Conservation (phyloP, 2,113 vertebrate species). For the Ictalurus punctatus region DNA sequence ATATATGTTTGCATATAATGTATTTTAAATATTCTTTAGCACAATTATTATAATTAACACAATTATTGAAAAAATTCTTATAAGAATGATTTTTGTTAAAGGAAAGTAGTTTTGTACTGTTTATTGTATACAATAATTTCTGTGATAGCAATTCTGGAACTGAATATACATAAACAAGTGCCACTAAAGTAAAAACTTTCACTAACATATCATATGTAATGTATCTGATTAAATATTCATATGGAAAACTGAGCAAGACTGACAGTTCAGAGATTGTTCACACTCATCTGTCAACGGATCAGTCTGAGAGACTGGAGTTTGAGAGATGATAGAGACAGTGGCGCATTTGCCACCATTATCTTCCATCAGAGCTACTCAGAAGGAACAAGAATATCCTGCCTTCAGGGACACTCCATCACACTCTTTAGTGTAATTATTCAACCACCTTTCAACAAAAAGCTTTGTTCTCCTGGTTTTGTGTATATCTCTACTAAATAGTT, state of each 20-base stretch:
- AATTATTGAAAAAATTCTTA: no score
- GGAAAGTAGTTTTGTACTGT: not conserved
- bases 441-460: not conserved
- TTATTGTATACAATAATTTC: not conserved
- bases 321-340: constrained; percentile 23
- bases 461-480: not conserved
- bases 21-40: not conserved
- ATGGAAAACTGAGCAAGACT: not conserved
- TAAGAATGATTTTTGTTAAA: no score
- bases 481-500: no score
- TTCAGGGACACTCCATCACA: constrained; percentile 8
- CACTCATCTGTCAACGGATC: not conserved
- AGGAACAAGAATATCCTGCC: not conserved
- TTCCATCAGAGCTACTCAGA: constrained; percentile 33
- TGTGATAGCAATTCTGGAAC: not conserved
- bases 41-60: no score
- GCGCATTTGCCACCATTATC: constrained; percentile 23
- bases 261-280: constrained; percentile 13
- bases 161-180: not conserved
- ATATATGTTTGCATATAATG: not conserved
- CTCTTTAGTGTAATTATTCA: constrained; percentile 7
- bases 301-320: constrained; percentile 15
- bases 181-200: constrained; percentile 19
- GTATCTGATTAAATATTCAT: constrained; percentile 10
- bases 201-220: not conserved